Evolutionary conservation across 2,797 vertebrate species (phyloP).

Genomic region (Phrynocephalus vlangalii): DNA sequence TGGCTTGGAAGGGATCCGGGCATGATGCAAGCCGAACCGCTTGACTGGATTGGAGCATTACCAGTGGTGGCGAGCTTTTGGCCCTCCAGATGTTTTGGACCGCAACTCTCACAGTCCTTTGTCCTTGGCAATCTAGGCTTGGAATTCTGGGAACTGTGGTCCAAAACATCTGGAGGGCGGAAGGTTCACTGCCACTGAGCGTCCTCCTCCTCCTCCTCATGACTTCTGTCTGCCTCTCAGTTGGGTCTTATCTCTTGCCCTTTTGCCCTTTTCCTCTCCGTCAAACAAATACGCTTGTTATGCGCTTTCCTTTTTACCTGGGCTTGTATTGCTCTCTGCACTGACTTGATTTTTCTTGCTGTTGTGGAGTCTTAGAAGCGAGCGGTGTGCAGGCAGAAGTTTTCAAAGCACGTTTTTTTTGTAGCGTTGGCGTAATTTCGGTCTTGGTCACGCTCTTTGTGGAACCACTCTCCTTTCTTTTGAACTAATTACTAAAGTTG

Average conservation of each 20-base stretch:
- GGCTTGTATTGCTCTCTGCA: not conserved
- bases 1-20: not conserved
- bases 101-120: too few species aligned
- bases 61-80: too few species aligned
- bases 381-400: not conserved
- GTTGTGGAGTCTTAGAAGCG: not conserved
- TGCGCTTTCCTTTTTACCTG: not conserved
- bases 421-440: slow-evolving; percentile 33
- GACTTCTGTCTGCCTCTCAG: not conserved
- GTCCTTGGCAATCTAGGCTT: too few species aligned
- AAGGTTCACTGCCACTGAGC: too few species aligned
- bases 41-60: not conserved
- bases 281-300: not conserved
- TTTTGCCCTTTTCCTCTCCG: not conserved
- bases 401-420: slow-evolving; percentile 48
- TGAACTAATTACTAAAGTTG: slow-evolving; percentile 64
- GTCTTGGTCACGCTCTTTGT: slow-evolving; percentile 7
- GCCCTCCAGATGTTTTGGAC: too few species aligned
- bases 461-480: slow-evolving; percentile 37
- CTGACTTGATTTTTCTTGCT: not conserved
- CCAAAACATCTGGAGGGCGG: too few species aligned
- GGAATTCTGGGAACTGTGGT: too few species aligned
- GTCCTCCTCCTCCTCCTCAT: not conserved
- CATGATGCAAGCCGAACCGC: not conserved
- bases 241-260: not conserved